These are phyloP conservation scores for Paguma larvata DNA, from an alignment of 2,797 vertebrate genomes.

Conservation along the genomic window DNA sequence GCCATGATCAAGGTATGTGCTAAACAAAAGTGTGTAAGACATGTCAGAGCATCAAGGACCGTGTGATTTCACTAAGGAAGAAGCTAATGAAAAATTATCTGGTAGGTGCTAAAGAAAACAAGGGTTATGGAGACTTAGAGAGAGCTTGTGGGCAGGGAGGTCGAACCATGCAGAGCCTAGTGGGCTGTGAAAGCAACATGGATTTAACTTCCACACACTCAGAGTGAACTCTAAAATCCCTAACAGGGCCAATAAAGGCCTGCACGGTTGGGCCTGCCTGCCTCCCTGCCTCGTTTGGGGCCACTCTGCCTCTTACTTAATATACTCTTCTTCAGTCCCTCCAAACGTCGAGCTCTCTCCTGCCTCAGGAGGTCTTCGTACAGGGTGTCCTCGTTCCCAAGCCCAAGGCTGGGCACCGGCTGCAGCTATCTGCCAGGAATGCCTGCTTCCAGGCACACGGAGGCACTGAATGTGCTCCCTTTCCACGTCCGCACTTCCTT, in stretches of 20 bases:
- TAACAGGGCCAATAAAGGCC: fast-evolving
- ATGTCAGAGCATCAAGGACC: not conserved
- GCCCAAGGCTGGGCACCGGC: not conserved
- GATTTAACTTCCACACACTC: not conserved
- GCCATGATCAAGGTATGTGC: not conserved
- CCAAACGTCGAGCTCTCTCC: not conserved
- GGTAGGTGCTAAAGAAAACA: not conserved
- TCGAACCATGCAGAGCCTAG: not conserved
- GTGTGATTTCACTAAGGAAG: not conserved
- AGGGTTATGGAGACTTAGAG: not conserved
- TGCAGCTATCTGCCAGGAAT: not conserved
- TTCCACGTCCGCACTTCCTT: fast-evolving
- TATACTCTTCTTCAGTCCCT: not conserved
- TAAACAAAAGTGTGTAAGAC: not conserved
- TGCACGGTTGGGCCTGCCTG: fast-evolving
- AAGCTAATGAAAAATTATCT: not conserved
- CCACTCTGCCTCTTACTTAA: not conserved
- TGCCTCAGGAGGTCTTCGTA: not conserved
- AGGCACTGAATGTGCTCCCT: not conserved
- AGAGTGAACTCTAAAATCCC: not conserved
- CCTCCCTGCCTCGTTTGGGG: not conserved
- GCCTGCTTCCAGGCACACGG: not conserved
- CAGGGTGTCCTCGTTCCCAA: not conserved
- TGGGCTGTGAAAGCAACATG: not conserved
- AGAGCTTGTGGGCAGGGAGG: not conserved